phyloP scores from a whole-genome alignment of 2,113 vertebrate species.

The Typhlomys cinereus region DNA sequence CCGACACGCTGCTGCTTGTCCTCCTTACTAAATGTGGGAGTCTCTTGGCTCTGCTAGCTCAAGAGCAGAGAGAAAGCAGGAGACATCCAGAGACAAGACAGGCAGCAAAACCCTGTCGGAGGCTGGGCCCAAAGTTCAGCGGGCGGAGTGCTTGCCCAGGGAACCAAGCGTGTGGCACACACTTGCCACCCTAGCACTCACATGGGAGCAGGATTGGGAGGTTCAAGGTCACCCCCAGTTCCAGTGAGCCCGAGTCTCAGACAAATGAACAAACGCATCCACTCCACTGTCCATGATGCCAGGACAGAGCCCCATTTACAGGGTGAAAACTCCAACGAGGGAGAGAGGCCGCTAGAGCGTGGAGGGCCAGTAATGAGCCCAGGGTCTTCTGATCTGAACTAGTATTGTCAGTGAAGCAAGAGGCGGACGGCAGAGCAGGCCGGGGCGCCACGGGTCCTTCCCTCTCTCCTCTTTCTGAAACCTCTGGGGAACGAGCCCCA shows the following conservation, averaged over 20 bases:
- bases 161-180: background rate
- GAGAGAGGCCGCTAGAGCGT: background rate
- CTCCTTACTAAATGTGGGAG: background rate
- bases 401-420: background rate
- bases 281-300: too few relatives aligned
- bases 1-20: accelerated
- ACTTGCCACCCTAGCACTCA: background rate
- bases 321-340: too few relatives aligned
- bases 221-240: too few relatives aligned
- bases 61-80: background rate
- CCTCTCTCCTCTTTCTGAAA: background rate
- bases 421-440: background rate
- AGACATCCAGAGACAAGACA: background rate
- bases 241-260: too few relatives aligned
- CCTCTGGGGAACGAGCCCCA: background rate
- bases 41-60: background rate
- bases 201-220: background rate
- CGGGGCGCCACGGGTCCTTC: background rate
- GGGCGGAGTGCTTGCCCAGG: background rate
- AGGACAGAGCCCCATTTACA: too few relatives aligned
- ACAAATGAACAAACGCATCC: too few relatives aligned
- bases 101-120: background rate
- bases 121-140: background rate
- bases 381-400: background rate
- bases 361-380: background rate